These are phyloP conservation scores for Caenorhabditis inopinata DNA, from an alignment of 1,140 invertebrate species.

Conservation along the genomic window DNA sequence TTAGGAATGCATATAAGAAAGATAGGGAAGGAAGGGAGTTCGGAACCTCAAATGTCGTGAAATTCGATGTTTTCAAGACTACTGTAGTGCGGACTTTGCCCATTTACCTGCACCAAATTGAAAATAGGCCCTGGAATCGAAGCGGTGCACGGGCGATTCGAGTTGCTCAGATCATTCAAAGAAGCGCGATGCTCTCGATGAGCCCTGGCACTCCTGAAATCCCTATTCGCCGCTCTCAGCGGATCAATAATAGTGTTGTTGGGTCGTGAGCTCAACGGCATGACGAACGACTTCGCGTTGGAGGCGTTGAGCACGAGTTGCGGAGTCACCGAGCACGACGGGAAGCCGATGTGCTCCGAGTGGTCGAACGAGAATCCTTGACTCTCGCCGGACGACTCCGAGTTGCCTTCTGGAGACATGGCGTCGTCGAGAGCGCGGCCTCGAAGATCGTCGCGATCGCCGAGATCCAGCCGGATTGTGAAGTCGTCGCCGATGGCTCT, in stretches of 20 bases:
- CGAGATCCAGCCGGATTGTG: not conserved
- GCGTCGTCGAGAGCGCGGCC: not conserved
- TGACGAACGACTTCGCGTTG: not conserved
- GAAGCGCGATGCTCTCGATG: not conserved
- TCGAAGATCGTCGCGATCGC: not conserved
- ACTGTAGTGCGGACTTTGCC: too few species aligned
- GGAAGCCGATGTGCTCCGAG: not conserved
- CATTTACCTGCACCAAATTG: constrained; percentile 6
- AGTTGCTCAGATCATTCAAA: not conserved
- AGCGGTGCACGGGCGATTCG: not conserved
- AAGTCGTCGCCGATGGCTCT: not conserved
- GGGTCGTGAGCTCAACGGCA: not conserved
- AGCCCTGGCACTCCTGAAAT: not conserved
- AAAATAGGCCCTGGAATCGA: not conserved
- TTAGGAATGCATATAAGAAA: too few species aligned
- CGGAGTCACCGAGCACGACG: not conserved
- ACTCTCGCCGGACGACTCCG: too few species aligned
- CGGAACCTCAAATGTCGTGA: too few species aligned
- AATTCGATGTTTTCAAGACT: too few species aligned
- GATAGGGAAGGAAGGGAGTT: too few species aligned
- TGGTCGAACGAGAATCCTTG: constrained; percentile 20
- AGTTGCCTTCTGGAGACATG: not conserved
- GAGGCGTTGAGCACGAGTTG: not conserved
- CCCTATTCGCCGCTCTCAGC: too few species aligned
- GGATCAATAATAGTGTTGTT: too few species aligned